Evolutionary conservation across 2,797 vertebrate genomes (phyloP).

Genomic region (Chelon auratus): DNA sequence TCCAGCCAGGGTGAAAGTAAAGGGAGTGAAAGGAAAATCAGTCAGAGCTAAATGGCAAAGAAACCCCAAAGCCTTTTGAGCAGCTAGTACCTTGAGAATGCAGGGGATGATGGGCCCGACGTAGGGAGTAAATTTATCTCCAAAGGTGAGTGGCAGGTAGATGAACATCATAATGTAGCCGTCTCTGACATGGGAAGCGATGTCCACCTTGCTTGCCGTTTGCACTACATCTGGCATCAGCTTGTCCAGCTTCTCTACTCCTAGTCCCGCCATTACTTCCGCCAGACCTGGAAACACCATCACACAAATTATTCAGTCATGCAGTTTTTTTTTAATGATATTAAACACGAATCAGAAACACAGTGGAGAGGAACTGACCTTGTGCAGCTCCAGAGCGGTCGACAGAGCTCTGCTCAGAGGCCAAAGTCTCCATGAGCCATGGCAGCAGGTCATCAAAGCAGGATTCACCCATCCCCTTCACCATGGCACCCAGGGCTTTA

Average conservation of each 20-base stretch:
- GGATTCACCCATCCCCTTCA: constrained; percentile 98
- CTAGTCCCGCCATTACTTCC: constrained; percentile 97
- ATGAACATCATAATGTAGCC: constrained; percentile 99
- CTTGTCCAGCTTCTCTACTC: constrained; percentile 98
- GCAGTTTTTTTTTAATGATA: not conserved
- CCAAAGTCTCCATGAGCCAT: constrained; percentile 98
- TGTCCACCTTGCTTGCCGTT: constrained; percentile 97
- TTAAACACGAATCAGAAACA: not conserved
- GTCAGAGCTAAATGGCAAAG: not conserved
- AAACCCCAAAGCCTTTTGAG: not conserved
- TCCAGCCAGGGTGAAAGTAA: no score
- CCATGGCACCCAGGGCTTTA: constrained; percentile 98
- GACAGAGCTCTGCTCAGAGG: constrained; percentile 98
- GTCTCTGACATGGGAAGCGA: constrained; percentile 97
- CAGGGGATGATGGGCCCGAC: constrained; percentile 99
- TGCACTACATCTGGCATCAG: constrained; percentile 99
- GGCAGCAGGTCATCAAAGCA: constrained; percentile 97
- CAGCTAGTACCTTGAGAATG: constrained; percentile 92
- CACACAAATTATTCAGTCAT: not conserved
- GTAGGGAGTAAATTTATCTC: constrained; percentile 96
- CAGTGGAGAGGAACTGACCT: constrained; percentile 78
- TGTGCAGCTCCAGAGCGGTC: constrained; percentile 98
- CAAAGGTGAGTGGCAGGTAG: constrained; percentile 97
- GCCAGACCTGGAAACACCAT: constrained; percentile 87
- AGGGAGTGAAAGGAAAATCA: no score